Conservation (phyloP, 2,797 vertebrate genomes). For the Selene dorsalis region DNA sequence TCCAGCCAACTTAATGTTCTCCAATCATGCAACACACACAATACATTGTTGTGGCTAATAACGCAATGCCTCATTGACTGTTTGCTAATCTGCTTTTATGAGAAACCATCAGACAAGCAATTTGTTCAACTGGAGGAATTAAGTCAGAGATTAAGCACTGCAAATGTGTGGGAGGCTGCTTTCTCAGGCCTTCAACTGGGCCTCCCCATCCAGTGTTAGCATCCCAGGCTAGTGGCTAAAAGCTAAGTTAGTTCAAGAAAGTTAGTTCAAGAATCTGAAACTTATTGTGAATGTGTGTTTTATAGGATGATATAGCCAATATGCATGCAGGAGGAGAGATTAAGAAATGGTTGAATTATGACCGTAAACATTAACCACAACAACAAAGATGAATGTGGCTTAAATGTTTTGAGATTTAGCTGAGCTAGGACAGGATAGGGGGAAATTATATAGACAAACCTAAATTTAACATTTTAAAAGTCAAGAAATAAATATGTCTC, state of each 20-base stretch:
- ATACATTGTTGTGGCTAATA: slow-evolving; percentile 65
- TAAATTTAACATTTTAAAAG: not conserved
- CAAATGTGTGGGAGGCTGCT: slow-evolving; percentile 37
- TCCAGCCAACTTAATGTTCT: slow-evolving; percentile 56
- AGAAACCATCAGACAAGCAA: slow-evolving; percentile 59
- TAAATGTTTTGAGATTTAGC: slow-evolving; percentile 10
- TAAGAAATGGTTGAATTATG: slow-evolving; percentile 7
- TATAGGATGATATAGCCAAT: not conserved
- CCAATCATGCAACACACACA: slow-evolving; percentile 50
- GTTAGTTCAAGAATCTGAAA: slow-evolving; percentile 23
- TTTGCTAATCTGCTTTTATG: slow-evolving; percentile 70
- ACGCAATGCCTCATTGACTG: slow-evolving; percentile 68
- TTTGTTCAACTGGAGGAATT: slow-evolving; percentile 63
- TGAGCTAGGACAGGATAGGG: not conserved
- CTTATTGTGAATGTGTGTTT: not conserved
- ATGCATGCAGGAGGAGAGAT: not conserved
- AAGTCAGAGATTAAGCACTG: slow-evolving; percentile 57
- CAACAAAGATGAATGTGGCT: slow-evolving; percentile 7
- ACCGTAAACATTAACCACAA: not conserved
- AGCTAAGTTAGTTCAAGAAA: slow-evolving; percentile 30
- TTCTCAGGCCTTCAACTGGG: slow-evolving; percentile 13
- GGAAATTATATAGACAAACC: not conserved
- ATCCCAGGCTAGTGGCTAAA: slow-evolving; percentile 35
- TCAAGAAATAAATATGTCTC: too few species aligned
- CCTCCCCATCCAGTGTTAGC: slow-evolving; percentile 36